Evolutionary conservation across 2,888 invertebrate genomes (phyloP), one percentile per base, ranked within the genome.

Genomic region (Orchestes rusci): DNA sequence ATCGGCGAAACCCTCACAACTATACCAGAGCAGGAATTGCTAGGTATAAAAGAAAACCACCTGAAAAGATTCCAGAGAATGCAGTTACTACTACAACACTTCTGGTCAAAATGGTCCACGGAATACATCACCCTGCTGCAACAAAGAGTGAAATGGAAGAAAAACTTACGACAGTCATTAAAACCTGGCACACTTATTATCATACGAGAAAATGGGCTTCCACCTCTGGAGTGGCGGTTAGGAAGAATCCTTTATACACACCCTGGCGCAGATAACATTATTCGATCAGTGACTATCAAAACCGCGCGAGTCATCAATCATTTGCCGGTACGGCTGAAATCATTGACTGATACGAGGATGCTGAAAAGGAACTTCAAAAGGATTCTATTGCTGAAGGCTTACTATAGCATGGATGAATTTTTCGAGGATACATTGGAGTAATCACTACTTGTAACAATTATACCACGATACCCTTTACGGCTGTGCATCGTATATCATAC

Each of bases 51-150:
- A 16, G n/a, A 34, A 29, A 42, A 35, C 16, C n/a, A 12, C 13
- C 12, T 35, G 13, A 20, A 17, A 2, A 27, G 18, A 12, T 42
- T 33, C 16, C 18, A 28, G 17, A 28, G 18, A 18, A 8, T 28
- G 12, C 41, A 41, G 15, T 18, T 34, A 41, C 15, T 43, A 12
- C 18, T 29, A 10, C 42, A 35, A n/a, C 28, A 20, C 3, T 42
- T 42, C 19, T 42, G 42, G 42, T 4, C 13, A 1, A 27, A 36
- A 15, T 42, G 35, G 36, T 13, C 35, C 16, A 42, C 34, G 19
- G 41, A 42, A 31, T 43, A 43, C 16, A 32, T 43, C 15, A 37
- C 37, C 1, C 34, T 8, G 30, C 27, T 43, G 16, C 42, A 42
- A n/a, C n/a, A 28, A 29, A 15, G 20, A n/a, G 29, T 29, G 2